phyloP scores from a whole-genome alignment of 2,113 vertebrate species.

The Chinchilla lanigera region DNA sequence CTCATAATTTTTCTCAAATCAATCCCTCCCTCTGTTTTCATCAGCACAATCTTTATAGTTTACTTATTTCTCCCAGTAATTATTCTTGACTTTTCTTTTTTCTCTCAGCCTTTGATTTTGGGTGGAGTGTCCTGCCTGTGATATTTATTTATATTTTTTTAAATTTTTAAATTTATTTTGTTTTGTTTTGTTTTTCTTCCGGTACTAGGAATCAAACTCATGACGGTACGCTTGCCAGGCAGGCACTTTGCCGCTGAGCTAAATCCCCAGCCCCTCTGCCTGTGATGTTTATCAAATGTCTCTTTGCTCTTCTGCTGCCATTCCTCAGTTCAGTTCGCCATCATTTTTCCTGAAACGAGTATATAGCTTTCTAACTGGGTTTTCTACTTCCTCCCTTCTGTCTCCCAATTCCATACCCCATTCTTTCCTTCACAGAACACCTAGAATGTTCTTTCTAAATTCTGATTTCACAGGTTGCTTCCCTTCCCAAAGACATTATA shows the following conservation, averaged over 20 bases:
- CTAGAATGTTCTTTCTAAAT: background rate
- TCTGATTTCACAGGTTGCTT: background rate
- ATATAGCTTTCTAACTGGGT: background rate
- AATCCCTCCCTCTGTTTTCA: background rate
- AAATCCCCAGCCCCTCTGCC: no score
- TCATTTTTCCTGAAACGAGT: background rate
- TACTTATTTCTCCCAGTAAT: constrained; percentile 2
- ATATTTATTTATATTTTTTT: no score
- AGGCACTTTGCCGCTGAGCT: no score
- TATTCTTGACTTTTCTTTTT: constrained; percentile 40
- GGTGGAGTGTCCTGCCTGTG: background rate
- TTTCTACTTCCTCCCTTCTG: background rate
- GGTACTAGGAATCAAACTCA: no score
- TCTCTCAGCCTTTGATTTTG: background rate
- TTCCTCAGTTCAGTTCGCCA: background rate
- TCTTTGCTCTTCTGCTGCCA: background rate
- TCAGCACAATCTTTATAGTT: background rate
- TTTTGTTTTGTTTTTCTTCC: no score
- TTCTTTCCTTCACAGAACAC: background rate
- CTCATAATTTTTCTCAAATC: background rate
- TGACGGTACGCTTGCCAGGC: no score
- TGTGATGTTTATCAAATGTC: background rate
- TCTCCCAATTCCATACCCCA: background rate
- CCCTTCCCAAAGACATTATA: background rate
- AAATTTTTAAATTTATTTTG: no score